Conservation (phyloP, 1,140 invertebrate species). For the Drepana arcuata region DNA sequence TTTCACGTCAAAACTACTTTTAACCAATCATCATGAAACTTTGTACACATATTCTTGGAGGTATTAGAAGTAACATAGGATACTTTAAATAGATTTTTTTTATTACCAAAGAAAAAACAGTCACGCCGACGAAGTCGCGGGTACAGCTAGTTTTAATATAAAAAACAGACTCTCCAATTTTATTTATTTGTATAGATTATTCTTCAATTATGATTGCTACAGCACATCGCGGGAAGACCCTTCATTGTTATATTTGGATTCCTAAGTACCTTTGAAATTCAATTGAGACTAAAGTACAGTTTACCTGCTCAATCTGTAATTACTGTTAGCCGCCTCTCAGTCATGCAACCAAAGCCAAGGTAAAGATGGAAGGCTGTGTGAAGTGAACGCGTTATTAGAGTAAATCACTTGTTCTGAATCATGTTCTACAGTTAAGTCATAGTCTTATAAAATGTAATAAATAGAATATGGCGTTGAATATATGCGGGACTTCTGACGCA, state of each 20-base stretch:
- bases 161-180: not conserved
- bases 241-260: too few species aligned
- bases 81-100: too few species aligned
- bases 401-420: conserved; percentile 9
- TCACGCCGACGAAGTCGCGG: too few species aligned
- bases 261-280: too few species aligned
- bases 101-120: too few species aligned
- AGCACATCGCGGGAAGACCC: not conserved
- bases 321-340: conserved; percentile 14
- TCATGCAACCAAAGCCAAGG: conserved; percentile 19
- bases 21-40: too few species aligned
- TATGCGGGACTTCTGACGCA: not conserved
- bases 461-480: not conserved
- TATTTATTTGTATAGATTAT: not conserved
- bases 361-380: conserved; percentile 22
- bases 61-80: too few species aligned
- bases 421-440: not conserved
- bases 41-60: too few species aligned
- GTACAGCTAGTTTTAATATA: not conserved
- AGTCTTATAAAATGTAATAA: not conserved
- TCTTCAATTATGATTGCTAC: not conserved
- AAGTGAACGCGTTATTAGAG: conserved; percentile 18
- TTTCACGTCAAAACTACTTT: too few species aligned
- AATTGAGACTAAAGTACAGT: conserved; percentile 1
- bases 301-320: conserved; percentile 23